Base-by-base conservation (phyloP, 2,888 invertebrate genomes). In the Hofmannophila pseudospretella region DNA sequence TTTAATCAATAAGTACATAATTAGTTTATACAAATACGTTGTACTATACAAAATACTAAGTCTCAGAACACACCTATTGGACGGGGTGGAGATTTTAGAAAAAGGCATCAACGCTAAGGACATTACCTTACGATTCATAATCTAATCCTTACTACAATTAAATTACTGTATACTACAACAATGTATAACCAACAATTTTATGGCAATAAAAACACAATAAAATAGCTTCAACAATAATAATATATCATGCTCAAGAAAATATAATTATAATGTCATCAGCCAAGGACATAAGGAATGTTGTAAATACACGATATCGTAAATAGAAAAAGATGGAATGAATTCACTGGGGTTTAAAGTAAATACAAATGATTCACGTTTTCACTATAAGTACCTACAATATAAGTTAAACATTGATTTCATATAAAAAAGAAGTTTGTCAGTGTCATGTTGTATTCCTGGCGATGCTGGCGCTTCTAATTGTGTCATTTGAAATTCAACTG, bases 251-350 rank as follows among this genome's bases (percentile, higher is more conserved):
- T 44, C 19, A 41, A 42, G 36, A 43, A 42, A 38, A 40, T 34
- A 37, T 2, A 32, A 23, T 34, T 35, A n/a, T 20, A 19, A 23
- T 29, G 34, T 38, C 19, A 34, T 35, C 34, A 31, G 16, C 5
- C 28, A 36, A 5, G 30, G 30, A 45, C 32, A 32, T 7, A 50
- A 49, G 62, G 64, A 67, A 67, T 67, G 64, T 57, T 23, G 49
- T 47, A 49, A 62, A 49, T 40, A 36, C 42, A 43, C 32, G 43
- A 38, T 41, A 45, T 32, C 19, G 11, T 20, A 7, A 7, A 20
- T 11, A 28, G 12, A 29, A 38, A 11, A 22, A 28, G 36, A 39
- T 61, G 64, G 67, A 67, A 67, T 66, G 64, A 54, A 51, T 52
- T 56, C 55, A 67, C 62, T 60, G 55, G 57, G 48, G n/a, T 34